A percentile compares a stretch with the other conserved stretches of the same genome.
phyloP scores from a whole-genome alignment of 2,113 vertebrate species.

The Cynocephalus volans region DNA sequence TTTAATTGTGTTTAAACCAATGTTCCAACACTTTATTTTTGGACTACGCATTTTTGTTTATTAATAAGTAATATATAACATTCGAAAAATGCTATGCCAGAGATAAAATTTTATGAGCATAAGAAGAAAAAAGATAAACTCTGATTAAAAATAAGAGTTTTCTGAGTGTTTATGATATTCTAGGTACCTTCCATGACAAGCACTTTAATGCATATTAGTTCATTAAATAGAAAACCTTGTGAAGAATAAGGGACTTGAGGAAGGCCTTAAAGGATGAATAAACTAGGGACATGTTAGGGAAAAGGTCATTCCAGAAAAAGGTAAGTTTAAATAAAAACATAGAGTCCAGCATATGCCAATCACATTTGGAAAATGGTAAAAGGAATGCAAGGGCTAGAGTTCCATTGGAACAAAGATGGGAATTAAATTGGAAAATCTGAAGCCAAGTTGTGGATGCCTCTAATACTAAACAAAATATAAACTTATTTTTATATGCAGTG shows the following conservation, averaged over 20 bases:
- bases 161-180: background rate
- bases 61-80: background rate
- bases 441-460: background rate
- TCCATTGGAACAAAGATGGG: background rate
- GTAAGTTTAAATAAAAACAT: background rate
- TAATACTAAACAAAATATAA: background rate
- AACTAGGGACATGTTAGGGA: background rate
- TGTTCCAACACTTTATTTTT: constrained; percentile 55
- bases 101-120: constrained; percentile 34
- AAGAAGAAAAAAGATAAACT: constrained; percentile 51
- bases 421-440: background rate
- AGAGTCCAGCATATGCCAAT: background rate
- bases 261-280: background rate
- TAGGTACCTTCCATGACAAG: background rate
- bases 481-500: background rate
- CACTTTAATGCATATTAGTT: background rate
- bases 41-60: background rate
- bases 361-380: background rate
- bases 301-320: constrained; percentile 17
- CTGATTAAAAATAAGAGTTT: constrained; percentile 39
- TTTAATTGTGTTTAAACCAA: constrained; percentile 19
- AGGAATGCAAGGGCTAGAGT: background rate
- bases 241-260: background rate
- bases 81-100: background rate
- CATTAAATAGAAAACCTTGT: background rate